A percentile compares a stretch with the other conserved stretches of the same genome.
These are phyloP conservation scores for Julus scanicus DNA, from an alignment of 2,888 invertebrate genomes.

Conservation along the genomic window DNA sequence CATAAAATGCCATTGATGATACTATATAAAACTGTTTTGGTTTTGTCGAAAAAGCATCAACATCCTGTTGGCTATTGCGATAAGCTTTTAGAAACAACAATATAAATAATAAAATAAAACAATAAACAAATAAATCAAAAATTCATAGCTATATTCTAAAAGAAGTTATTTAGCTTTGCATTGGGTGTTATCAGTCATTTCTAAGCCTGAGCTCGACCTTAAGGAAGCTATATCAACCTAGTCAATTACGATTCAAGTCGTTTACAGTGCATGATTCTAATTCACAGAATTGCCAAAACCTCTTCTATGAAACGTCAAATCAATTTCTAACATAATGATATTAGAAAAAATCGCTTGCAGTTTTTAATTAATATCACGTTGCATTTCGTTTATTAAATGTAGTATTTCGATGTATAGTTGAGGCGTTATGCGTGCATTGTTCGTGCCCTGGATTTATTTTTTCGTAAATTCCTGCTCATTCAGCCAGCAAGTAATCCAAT, in stretches of 20 bases:
- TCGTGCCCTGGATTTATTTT: background rate
- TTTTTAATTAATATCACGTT: background rate
- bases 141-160: background rate
- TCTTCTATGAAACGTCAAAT: too few relatives aligned
- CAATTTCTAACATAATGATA: too few relatives aligned
- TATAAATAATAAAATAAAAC: background rate
- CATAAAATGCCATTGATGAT: too few relatives aligned
- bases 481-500: conserved; percentile 47
- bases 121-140: background rate
- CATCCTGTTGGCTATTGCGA: background rate
- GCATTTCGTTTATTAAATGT: background rate
- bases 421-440: background rate
- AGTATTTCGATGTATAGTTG: background rate
- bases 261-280: too few relatives aligned
- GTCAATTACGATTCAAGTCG: too few relatives aligned
- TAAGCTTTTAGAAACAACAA: background rate
- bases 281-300: too few relatives aligned
- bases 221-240: too few relatives aligned
- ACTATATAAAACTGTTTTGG: too few relatives aligned
- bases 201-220: too few relatives aligned
- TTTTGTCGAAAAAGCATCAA: background rate
- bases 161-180: too few relatives aligned
- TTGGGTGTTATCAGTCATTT: too few relatives aligned
- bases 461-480: conserved; percentile 31
- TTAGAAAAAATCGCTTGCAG: background rate